Evolutionary conservation across 2,888 invertebrate species (phyloP).

Genomic region (Autographa pulchrina): DNA sequence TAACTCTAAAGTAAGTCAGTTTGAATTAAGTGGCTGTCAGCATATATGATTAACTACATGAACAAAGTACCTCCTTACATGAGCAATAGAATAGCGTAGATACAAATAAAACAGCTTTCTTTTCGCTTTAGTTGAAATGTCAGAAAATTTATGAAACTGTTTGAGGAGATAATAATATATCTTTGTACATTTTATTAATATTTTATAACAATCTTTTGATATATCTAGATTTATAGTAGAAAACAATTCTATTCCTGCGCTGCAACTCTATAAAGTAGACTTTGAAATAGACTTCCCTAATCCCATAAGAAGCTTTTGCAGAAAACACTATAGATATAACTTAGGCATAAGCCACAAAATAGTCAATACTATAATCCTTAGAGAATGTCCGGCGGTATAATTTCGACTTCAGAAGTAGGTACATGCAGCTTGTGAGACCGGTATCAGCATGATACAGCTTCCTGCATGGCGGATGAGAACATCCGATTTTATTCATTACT

Average conservation of each 20-base stretch:
- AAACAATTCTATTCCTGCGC: conserved; percentile 32
- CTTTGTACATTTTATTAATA: conserved; percentile 19
- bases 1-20: conserved; percentile 53
- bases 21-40: conserved; percentile 41
- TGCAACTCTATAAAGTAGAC: conserved; percentile 49
- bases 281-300: conserved; percentile 45
- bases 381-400: conserved; percentile 53
- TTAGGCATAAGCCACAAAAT: conserved; percentile 45
- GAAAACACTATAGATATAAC: conserved; percentile 44
- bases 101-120: conserved; percentile 41
- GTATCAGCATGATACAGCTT: conserved; percentile 88
- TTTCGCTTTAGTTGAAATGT: conserved; percentile 50
- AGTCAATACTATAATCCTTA: conserved; percentile 50
- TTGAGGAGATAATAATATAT: conserved; percentile 12
- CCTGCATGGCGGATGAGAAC: conserved; percentile 87
- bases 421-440: conserved; percentile 80
- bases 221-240: conserved; percentile 51
- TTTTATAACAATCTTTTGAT: conserved; percentile 27
- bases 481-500: conserved; percentile 85
- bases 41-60: conserved; percentile 19
- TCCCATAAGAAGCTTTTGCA: conserved; percentile 60
- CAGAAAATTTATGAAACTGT: conserved; percentile 27
- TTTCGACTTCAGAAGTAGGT: conserved; percentile 64
- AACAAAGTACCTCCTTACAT: conserved; percentile 28
- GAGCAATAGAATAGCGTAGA: conserved; percentile 50